These are phyloP conservation scores for Gopherus flavomarginatus DNA, from an alignment of 2,113 vertebrate species.

Conservation along the genomic window DNA sequence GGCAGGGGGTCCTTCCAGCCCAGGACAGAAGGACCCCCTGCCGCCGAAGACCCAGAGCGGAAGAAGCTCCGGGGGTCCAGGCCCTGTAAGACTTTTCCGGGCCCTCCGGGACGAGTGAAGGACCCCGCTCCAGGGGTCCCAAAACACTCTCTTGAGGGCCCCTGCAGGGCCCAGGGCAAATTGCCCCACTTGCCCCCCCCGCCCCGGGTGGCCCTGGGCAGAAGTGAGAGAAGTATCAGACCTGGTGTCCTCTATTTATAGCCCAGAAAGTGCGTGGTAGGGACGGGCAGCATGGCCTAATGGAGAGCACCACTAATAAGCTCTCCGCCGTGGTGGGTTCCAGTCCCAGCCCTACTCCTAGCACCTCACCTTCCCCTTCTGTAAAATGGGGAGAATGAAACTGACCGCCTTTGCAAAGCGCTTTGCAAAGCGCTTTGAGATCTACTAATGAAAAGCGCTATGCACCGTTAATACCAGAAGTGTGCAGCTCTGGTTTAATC, in stretches of 20 bases:
- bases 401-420: neutral
- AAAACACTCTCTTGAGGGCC: too few species aligned
- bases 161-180: too few species aligned
- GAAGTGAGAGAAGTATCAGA: neutral
- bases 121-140: too few species aligned
- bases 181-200: too few species aligned
- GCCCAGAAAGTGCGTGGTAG: neutral
- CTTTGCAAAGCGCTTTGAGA: neutral
- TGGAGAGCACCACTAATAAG: neutral
- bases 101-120: too few species aligned
- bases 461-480: neutral
- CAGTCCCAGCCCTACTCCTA: neutral
- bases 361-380: neutral
- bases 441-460: neutral
- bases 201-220: neutral
- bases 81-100: too few species aligned
- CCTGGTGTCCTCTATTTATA: neutral
- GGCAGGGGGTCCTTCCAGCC: too few species aligned
- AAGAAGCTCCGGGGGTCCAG: too few species aligned
- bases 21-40: too few species aligned
- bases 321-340: neutral
- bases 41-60: too few species aligned
- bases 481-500: rapidly evolving
- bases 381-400: neutral
- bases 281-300: neutral